A percentile compares a stretch with the other conserved stretches of the same genome.
phyloP scores from a whole-genome alignment of 2,113 vertebrate genomes.

The Corythaixoides concolor region DNA sequence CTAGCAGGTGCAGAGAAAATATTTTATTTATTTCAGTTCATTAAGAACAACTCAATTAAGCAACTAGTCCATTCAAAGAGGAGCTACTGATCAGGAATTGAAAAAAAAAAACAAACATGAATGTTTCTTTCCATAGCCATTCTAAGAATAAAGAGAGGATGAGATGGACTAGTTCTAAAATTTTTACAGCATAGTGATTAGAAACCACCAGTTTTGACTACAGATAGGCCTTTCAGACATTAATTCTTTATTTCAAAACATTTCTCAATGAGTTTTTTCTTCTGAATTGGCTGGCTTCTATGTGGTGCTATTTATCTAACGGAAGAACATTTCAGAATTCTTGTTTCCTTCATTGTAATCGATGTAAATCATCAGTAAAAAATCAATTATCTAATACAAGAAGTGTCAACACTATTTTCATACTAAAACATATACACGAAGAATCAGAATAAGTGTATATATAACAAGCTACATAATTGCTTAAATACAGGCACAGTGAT shows the following conservation, averaged over 20 bases:
- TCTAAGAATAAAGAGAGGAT: conserved; percentile 29
- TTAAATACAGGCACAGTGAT: conserved; percentile 54
- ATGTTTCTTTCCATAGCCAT: background rate
- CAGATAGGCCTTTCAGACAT: conserved; percentile 52
- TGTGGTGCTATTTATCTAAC: background rate
- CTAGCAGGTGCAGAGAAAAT: conserved; percentile 19
- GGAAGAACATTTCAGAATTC: conserved; percentile 13
- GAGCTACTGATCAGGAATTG: background rate
- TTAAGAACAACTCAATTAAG: conserved; percentile 11
- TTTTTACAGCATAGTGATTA: background rate
- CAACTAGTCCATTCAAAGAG: background rate
- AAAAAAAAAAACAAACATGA: background rate
- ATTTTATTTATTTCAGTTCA: conserved; percentile 11
- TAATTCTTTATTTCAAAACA: conserved; percentile 49
- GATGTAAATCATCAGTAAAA: conserved; percentile 19
- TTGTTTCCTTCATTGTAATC: conserved; percentile 10
- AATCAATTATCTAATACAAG: conserved; percentile 50
- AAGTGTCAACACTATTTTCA: conserved; percentile 48
- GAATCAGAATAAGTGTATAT: conserved; percentile 8
- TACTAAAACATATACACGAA: conserved; percentile 36
- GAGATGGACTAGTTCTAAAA: background rate
- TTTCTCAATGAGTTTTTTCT: conserved; percentile 61
- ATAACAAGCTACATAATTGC: conserved; percentile 46
- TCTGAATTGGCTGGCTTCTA: conserved; percentile 40
- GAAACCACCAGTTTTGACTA: conserved; percentile 32